These are phyloP conservation scores for Polietes domitor DNA, from an alignment of 2,888 invertebrate genomes.

Conservation along the genomic window DNA sequence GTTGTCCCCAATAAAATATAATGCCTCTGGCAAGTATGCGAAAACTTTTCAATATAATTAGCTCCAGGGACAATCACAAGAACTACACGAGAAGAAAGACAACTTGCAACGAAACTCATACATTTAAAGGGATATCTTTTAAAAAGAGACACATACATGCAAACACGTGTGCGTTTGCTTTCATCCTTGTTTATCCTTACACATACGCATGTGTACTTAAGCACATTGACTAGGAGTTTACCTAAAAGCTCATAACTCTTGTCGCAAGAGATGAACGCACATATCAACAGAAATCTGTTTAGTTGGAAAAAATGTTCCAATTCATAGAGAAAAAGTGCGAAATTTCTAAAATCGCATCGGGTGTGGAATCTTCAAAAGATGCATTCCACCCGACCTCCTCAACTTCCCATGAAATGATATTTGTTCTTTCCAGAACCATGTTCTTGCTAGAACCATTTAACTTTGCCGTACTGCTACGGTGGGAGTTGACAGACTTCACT, in stretches of 20 bases:
- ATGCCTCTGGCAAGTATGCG: conserved; percentile 9
- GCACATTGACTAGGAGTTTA: neutral
- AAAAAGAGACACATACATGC: conserved; percentile 19
- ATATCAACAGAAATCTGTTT: neutral
- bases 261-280: conserved; percentile 39
- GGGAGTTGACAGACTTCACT: too few species aligned
- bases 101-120: conserved; percentile 47
- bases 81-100: conserved; percentile 20
- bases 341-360: too few species aligned
- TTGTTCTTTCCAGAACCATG: too few species aligned
- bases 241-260: conserved; percentile 51
- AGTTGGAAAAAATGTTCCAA: neutral
- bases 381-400: too few species aligned
- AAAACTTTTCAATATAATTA: conserved; percentile 78
- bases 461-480: too few species aligned
- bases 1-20: conserved; percentile 47
- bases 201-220: neutral
- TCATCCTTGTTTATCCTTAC: neutral
- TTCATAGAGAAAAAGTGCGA: neutral
- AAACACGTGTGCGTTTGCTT: neutral
- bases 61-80: conserved; percentile 69
- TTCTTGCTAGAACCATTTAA: too few species aligned
- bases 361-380: too few species aligned
- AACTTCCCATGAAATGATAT: too few species aligned
- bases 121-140: neutral